Evolutionary conservation across 2,797 vertebrate species (phyloP), one percentile per base, ranked within the genome.

Genomic region (Protonibea diacanthus): DNA sequence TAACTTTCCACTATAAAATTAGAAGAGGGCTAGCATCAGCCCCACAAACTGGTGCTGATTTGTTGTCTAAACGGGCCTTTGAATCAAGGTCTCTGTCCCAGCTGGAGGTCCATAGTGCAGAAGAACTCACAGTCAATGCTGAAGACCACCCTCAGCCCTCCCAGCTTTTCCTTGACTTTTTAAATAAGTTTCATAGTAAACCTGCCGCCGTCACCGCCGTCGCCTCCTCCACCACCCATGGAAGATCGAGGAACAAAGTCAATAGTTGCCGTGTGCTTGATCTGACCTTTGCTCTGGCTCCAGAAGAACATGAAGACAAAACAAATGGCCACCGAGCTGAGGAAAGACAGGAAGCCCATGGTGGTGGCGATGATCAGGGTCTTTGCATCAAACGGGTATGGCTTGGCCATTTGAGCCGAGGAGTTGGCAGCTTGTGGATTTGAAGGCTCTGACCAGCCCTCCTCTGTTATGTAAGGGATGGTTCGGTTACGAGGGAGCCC

Each of bases 281-380:
- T 96, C 66, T 96, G 96, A 20, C 97, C 97, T 80, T 96, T 96
- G 88, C 96, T 95, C 78, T 96, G 96, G 85, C 96, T 98, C 97
- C 97, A 98, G 81, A 98, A 95, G 83, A 97, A 96, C 86, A 98
- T 97, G 83, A 98, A 96, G 60, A 96, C 91, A 44, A 98, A 98
- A 69, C 97, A 98, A 53, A 98, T 94, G 49, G 93, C 94, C 47
- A 98, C 97, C 0, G 97, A 97, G 85, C 96, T 96, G 63, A 98
- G 94, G 82, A 98, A 98, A 3, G 97, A 97, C 72, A 97, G 93
- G 78, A 97, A 96, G 25, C 97, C 97, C 76, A 98, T 97, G 1
- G 96, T 96, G 56, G 96, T 95, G 79, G 97, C 96, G 29, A 98
- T 96, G 49, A 95, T 92, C 56, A 98, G 91, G 0, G 96, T 96